Evolutionary conservation across 37 sponge, comb jelly and placozoan species (phyloP).

Genomic region (Dysidea cf. avara): DNA sequence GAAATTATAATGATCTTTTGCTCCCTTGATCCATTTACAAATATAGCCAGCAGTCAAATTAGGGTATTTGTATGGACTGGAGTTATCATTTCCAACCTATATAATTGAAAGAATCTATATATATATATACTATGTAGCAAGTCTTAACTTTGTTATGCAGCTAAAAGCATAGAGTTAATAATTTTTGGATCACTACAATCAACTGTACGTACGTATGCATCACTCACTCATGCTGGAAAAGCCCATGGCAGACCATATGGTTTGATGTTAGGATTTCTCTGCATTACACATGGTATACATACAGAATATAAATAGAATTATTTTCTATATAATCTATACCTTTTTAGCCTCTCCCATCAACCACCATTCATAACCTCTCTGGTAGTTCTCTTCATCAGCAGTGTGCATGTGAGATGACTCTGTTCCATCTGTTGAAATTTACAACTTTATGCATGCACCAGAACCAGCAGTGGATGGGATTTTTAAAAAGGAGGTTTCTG

Average conservation of each 20-base stretch:
- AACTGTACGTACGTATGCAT: too few species aligned
- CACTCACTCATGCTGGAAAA: constrained; percentile 82
- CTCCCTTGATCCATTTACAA: constrained; percentile 74
- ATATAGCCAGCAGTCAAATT: constrained; percentile 69
- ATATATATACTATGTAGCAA: too few species aligned
- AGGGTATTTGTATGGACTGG: constrained; percentile 63
- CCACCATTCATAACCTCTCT: constrained; percentile 88
- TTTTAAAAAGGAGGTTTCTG: background rate
- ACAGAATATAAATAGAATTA: background rate
- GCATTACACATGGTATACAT: background rate
- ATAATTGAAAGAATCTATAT: too few species aligned
- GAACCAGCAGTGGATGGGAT: background rate
- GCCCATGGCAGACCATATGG: constrained; percentile 86
- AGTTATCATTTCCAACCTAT: constrained; percentile 64
- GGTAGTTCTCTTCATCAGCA: constrained; percentile 71
- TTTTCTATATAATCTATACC: constrained; percentile 18
- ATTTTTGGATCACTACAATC: too few species aligned
- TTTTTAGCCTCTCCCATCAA: constrained; percentile 88
- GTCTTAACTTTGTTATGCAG: too few species aligned
- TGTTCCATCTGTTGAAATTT: constrained; percentile 70
- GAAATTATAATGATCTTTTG: constrained; percentile 51
- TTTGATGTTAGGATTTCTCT: constrained; percentile 81
- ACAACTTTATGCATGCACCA: too few species aligned
- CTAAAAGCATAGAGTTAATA: too few species aligned
- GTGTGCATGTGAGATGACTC: constrained; percentile 86